phyloP scores from a whole-genome alignment of 2,888 invertebrate genomes.

The Macropis europaea region DNA sequence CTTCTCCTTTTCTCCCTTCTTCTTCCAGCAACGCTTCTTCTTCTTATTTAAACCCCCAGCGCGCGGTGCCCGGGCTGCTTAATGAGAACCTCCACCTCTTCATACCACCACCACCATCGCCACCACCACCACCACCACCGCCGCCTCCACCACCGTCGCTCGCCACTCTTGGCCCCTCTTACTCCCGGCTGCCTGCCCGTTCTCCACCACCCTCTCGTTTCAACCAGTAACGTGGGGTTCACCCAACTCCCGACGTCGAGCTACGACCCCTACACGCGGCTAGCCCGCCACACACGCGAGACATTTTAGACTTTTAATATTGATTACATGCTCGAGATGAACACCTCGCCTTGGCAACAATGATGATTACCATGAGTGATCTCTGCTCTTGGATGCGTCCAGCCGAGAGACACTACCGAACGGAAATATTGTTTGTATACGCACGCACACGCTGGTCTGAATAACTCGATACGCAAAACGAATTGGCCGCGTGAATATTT shows the following conservation, averaged over 20 bases:
- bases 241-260: slow-evolving; percentile 61
- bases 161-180: slow-evolving; percentile 44
- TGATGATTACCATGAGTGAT: slow-evolving; percentile 1
- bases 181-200: slow-evolving; percentile 42
- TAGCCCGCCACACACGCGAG: slow-evolving; percentile 76
- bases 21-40: slow-evolving; percentile 70
- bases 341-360: slow-evolving; percentile 51
- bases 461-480: too few relatives aligned
- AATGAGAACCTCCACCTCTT: slow-evolving; percentile 78
- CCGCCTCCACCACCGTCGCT: slow-evolving; percentile 37
- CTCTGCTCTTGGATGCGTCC: too few relatives aligned
- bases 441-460: too few relatives aligned
- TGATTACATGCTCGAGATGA: slow-evolving; percentile 76
- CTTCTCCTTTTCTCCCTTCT: slow-evolving; percentile 72
- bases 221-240: slow-evolving; percentile 63
- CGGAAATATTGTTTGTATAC: too few relatives aligned
- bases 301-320: slow-evolving; percentile 79
- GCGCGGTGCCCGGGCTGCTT: slow-evolving; percentile 79
- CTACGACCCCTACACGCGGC: slow-evolving; percentile 64
- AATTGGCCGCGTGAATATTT: too few relatives aligned
- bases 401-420: too few relatives aligned
- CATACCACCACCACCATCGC: slow-evolving; percentile 62
- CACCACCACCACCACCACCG: slow-evolving; percentile 46
- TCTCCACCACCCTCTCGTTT: slow-evolving; percentile 53
- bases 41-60: slow-evolving; percentile 75